Base-by-base conservation (phyloP, 1,140 invertebrate species). In the Tetramorium alpestre region DNA sequence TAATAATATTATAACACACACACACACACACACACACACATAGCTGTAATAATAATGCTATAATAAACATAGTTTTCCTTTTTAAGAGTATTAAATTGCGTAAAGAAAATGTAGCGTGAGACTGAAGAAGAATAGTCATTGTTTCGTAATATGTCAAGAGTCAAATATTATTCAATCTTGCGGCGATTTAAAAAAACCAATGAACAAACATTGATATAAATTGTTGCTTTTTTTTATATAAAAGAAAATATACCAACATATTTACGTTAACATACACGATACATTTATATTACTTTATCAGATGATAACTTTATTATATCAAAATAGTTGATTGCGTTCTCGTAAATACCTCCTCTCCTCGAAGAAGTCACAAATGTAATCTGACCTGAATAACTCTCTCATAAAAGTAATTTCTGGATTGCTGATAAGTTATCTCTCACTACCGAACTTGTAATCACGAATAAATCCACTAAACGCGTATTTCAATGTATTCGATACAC, bases 361-460 rank as follows among this genome's bases (percentile, higher is more conserved):
- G 10, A 62, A 73, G 44, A 73, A 51, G 28, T 70, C 54, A 62
- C 3, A 47, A n/a, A 28, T 44, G 25, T 38, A 75, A 75, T 75
- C 69, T 75, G 69, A 84, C 51, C 80, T 56, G 58, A 84, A 75
- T 84, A 73, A 16, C 44, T 22, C 44, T 22, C 11, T 84, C 47
- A 60, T 75, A 60, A 33, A 49, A 73, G 4, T 75, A 75, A 84
- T 75, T 73, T 56, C 49, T 41, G 67, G 38, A 80, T 69, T 47
- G 25, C 25, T 47, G 80, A 84, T 84, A 84, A 84, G 41, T 41
- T 75, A 62, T 84, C 69, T 84, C 25, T 8, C 44, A 41, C 18
- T n/a, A 47, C 28, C 25, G n/a, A n/a, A 56, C 49, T 13, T 18
- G 3, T 44, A 11, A 69, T 56, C 64, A 16, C 7, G 11, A 60